Evolutionary conservation across 2,888 invertebrate species (phyloP).

Genomic region (Tachina lurida): DNA sequence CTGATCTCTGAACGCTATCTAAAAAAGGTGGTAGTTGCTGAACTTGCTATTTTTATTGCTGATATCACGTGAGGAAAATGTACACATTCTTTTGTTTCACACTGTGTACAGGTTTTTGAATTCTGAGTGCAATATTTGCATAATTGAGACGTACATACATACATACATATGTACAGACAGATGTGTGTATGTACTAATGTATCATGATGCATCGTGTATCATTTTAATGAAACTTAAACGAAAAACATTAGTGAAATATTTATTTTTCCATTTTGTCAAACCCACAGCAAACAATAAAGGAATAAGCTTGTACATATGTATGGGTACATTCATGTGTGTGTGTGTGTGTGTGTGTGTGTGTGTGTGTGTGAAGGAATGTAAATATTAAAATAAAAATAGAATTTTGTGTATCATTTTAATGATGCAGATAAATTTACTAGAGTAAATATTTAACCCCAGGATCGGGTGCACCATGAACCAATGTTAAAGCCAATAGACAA

Average conservation of each 20-base stretch:
- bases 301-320: neutral
- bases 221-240: slow-evolving; percentile 13
- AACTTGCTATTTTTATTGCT: too few species aligned
- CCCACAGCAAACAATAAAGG: neutral
- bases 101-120: neutral
- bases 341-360: neutral
- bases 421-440: slow-evolving; percentile 11
- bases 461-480: slow-evolving; percentile 76
- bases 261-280: neutral
- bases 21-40: too few species aligned
- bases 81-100: neutral
- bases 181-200: too few species aligned
- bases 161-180: too few species aligned
- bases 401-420: slow-evolving; percentile 28
- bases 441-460: slow-evolving; percentile 75
- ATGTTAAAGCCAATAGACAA: slow-evolving; percentile 72
- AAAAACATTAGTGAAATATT: neutral
- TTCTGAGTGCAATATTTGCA: neutral
- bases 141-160: neutral
- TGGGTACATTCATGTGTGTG: neutral
- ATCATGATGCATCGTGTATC: neutral
- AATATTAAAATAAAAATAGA: neutral
- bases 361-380: too few species aligned
- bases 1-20: too few species aligned
- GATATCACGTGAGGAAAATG: neutral